A percentile compares a stretch with the other conserved stretches of the same genome.
Conservation (phyloP, 2,113 vertebrate genomes). For the Macrotis lagotis region DNA sequence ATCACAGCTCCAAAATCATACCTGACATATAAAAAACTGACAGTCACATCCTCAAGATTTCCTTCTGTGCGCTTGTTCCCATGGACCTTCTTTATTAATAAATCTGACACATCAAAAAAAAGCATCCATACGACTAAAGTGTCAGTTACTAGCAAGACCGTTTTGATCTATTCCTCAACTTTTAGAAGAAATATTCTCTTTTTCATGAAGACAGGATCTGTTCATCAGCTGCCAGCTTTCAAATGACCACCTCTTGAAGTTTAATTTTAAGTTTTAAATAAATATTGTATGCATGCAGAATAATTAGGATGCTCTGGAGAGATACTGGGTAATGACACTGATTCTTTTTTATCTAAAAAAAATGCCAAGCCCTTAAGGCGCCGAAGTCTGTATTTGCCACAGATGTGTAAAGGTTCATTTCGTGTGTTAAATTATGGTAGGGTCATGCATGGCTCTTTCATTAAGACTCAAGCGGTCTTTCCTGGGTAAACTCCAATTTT, state of each 20-base stretch:
- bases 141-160: constrained; percentile 96
- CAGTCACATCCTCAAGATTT: constrained; percentile 89
- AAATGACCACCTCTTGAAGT: constrained; percentile 96
- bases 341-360: constrained; percentile 91
- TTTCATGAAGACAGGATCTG: constrained; percentile 94
- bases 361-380: constrained; percentile 85
- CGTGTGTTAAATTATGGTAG: constrained; percentile 79
- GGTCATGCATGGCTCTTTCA: constrained; percentile 56
- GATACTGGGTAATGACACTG: constrained; percentile 87
- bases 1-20: constrained; percentile 96
- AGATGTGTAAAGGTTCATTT: constrained; percentile 76
- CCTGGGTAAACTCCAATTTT: constrained; percentile 77
- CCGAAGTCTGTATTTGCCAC: constrained; percentile 80
- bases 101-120: constrained; percentile 99
- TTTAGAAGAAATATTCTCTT: constrained; percentile 98
- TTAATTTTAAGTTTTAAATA: constrained; percentile 94
- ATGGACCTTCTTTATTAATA: constrained; percentile 98
- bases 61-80: constrained; percentile 88
- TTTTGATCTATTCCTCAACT: constrained; percentile 97
- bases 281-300: constrained; percentile 98
- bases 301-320: constrained; percentile 91
- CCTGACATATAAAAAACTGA: constrained; percentile 97
- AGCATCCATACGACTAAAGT: constrained; percentile 94
- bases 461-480: constrained; percentile 59
- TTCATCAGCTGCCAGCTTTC: constrained; percentile 93